phyloP scores from a whole-genome alignment of 2,113 vertebrate genomes.

The Camarhynchus parvulus region DNA sequence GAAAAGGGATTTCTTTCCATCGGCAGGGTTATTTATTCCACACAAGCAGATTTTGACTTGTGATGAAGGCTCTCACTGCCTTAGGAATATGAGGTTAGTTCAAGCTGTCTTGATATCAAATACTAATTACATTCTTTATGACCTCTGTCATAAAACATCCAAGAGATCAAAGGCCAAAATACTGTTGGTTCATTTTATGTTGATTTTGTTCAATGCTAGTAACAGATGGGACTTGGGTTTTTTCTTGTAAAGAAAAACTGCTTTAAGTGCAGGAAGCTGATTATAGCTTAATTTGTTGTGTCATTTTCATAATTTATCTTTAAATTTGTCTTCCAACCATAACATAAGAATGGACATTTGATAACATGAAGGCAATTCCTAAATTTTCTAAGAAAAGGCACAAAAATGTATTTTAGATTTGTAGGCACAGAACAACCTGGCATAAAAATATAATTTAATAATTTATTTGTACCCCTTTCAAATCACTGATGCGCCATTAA shows the following conservation, averaged over 20 bases:
- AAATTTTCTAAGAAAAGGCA: background rate
- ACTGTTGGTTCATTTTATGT: slow-evolving; percentile 24
- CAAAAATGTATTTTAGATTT: background rate
- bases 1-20: background rate
- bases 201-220: slow-evolving; percentile 40
- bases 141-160: slow-evolving; percentile 50
- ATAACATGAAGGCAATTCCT: background rate
- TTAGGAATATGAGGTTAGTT: slow-evolving; percentile 55
- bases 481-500: background rate
- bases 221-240: background rate
- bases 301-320: background rate
- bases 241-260: background rate
- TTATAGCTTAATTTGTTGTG: background rate
- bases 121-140: slow-evolving; percentile 50
- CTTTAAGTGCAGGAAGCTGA: background rate
- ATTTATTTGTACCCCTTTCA: background rate
- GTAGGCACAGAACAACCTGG: background rate
- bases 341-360: background rate
- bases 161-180: slow-evolving; percentile 56
- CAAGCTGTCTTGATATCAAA: slow-evolving; percentile 44
- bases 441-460: background rate
- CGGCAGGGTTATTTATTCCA: background rate
- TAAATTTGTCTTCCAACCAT: background rate
- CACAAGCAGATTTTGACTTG: slow-evolving; percentile 16
- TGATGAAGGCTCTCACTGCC: background rate